These are phyloP conservation scores for Tympanoctomys barrerae DNA, from an alignment of 2,797 vertebrate genomes.

Conservation along the genomic window DNA sequence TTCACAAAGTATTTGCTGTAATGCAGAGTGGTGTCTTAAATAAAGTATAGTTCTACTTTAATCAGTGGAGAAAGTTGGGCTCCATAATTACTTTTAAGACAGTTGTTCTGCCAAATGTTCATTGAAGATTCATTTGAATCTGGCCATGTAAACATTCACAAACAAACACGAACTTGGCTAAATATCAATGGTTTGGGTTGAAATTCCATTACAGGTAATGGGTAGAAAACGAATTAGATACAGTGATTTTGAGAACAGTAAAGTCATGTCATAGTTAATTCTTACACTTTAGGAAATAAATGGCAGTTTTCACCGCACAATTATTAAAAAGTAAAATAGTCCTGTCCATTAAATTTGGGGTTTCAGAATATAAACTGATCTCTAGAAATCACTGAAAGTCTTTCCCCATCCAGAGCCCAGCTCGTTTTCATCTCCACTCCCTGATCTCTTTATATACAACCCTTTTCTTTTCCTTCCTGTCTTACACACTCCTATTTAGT, in stretches of 20 bases:
- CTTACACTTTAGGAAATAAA: constrained; percentile 42
- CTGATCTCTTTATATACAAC: not conserved
- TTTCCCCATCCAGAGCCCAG: not conserved
- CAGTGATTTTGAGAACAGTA: not conserved
- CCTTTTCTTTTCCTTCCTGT: not conserved
- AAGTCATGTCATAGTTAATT: not conserved
- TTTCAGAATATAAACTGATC: not conserved
- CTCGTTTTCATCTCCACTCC: not conserved
- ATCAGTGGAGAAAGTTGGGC: constrained; percentile 25
- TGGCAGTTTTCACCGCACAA: not conserved
- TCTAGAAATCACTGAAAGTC: not conserved
- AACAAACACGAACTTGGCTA: constrained; percentile 24
- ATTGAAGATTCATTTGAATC: constrained; percentile 31
- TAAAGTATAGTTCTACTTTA: constrained; percentile 18
- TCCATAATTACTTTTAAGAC: constrained; percentile 39
- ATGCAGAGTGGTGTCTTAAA: not conserved
- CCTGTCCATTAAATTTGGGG: not conserved
- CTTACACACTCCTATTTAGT: not conserved
- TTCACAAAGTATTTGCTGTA: no score
- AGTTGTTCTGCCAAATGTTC: not conserved
- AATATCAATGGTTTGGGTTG: constrained; percentile 36
- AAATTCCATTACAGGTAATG: constrained; percentile 22
- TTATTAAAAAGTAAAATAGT: not conserved
- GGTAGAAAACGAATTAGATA: not conserved
- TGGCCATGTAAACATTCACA: constrained; percentile 23